Evolutionary conservation across 2,113 vertebrate genomes (phyloP), one percentile per base, ranked within the genome.

Genomic region (Scartelaos histophorus): DNA sequence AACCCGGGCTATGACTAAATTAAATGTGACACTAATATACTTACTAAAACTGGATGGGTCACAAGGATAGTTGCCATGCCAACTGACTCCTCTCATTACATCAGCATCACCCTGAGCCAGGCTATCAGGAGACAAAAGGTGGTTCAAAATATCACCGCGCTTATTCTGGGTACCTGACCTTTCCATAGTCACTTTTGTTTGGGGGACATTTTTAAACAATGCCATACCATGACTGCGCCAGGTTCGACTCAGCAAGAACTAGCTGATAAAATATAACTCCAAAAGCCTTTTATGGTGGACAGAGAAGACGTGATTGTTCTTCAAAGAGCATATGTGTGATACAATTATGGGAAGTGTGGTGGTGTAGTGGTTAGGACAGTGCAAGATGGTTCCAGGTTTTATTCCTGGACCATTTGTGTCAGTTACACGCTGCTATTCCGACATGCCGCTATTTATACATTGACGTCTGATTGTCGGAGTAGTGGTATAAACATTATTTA

Each of bases 141-240:
- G 73, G 69, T 75, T 85, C 73, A 85, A 89, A 93, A 92, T 88
- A 90, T 82, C 86, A 84, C 74, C 35, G 57, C 47, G 51, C 70
- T 84, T 89, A 87, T 91, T 93, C 78, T 87, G 67, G 86, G 84
- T 82, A 65, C 22, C 69, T 88, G 82, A 90, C 87, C 88, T 90
- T 92, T 92, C 34, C 66, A 66, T 3, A 67, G 66, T 67, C 73
- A n/a, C 61, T 70, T 17, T 10, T 89, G 88, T 85, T 90, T 85
- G 70, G 80, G 77, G 81, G 87, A 89, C 85, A 88, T 92, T 90
- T 87, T 35, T 53, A 46, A 85, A 88, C 88, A 90, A 91, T 88
- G 74, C 17, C 69, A 6, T 13, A 21, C 16, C 35, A 65, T 68
- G 74, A 79, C 76, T 82, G 56, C 60, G 73, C 75, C 69, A 29